Evolutionary conservation across 2,888 invertebrate genomes (phyloP).

Genomic region (Dexiosoma caninum): DNA sequence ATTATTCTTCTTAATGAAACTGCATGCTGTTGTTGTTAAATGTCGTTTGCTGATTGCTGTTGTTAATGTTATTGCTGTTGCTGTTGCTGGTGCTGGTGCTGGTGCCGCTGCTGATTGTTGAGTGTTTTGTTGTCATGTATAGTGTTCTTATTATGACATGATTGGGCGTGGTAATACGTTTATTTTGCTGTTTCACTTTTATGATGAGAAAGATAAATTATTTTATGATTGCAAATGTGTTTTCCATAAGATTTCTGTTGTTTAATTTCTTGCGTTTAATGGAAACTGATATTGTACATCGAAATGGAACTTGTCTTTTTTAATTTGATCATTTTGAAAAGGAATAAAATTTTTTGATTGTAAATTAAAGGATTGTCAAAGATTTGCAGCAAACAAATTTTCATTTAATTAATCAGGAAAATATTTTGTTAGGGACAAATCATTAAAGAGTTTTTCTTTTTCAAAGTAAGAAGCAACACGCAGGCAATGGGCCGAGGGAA

Average conservation of each 20-base stretch:
- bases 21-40: slow-evolving; percentile 1
- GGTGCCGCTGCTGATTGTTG: slow-evolving; percentile 22
- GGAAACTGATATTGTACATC: too few species aligned
- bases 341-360: too few species aligned
- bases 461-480: too few species aligned
- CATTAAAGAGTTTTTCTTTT: too few species aligned
- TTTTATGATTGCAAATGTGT: slow-evolving; percentile 45
- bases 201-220: slow-evolving; percentile 59
- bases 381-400: too few species aligned
- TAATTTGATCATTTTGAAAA: too few species aligned
- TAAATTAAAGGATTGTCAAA: too few species aligned
- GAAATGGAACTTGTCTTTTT: too few species aligned
- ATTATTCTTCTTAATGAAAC: slow-evolving; percentile 45
- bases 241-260: slow-evolving; percentile 4
- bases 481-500: too few species aligned
- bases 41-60: slow-evolving; percentile 13
- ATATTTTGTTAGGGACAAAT: too few species aligned
- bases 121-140: slow-evolving; percentile 43
- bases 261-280: not conserved
- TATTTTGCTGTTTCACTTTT: slow-evolving; percentile 3
- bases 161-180: slow-evolving; percentile 61
- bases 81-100: not conserved
- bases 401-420: too few species aligned
- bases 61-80: slow-evolving; percentile 16
- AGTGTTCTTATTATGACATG: slow-evolving; percentile 56